Base-by-base conservation (phyloP, 2,888 invertebrate species). In the Teleogryllus oceanicus region DNA sequence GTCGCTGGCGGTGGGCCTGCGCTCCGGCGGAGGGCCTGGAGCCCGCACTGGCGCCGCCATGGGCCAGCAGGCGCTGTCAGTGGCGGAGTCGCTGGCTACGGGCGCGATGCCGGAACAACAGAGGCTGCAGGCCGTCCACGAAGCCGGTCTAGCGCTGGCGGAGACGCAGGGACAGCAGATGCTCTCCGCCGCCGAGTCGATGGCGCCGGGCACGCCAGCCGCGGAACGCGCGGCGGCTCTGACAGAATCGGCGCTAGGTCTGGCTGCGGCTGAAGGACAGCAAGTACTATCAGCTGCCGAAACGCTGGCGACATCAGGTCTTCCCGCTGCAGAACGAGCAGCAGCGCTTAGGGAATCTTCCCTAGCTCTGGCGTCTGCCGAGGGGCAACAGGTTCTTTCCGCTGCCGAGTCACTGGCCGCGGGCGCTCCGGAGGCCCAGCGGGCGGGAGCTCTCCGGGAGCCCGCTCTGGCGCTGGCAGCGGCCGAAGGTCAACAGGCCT, bases 1-100 rank as follows among this genome's bases (percentile, higher is more conserved):
- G 37, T 75, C 49, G 50, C 87, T 88, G 81, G 87, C 89, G 2
- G 24, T 21, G n/a, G 21, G 12, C n/a, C 37, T 13, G n/a, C 20
- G 75, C 75, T 13, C n/a, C n/a, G 18, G 62, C 16, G 49, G 62
- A 16, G 49, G 11, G 4, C 62, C 20, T 1, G 11, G 24, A 11
- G 20, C 49, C 13, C 16, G 16, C 16, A 0, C n/a, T 62, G 62
- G 62, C 62, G 62, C 16, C 8, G 62, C 62, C 62, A 4, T 5
- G 37, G 62, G 16, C n/a, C 62, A 62, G 5, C 16, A 62, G 62
- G 16, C 62, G 16, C n/a, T 62, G n/a, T 62, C 62, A 4, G 62
- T 12, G n/a, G 62, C 62, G 5, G 62, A 62, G 62, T 4, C n/a
- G 62, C 62, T 62, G 62, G 62, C 62, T 13, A 13, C 13, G n/a